Base-by-base conservation (phyloP, 2,113 vertebrate species). In the Chitala chitala region DNA sequence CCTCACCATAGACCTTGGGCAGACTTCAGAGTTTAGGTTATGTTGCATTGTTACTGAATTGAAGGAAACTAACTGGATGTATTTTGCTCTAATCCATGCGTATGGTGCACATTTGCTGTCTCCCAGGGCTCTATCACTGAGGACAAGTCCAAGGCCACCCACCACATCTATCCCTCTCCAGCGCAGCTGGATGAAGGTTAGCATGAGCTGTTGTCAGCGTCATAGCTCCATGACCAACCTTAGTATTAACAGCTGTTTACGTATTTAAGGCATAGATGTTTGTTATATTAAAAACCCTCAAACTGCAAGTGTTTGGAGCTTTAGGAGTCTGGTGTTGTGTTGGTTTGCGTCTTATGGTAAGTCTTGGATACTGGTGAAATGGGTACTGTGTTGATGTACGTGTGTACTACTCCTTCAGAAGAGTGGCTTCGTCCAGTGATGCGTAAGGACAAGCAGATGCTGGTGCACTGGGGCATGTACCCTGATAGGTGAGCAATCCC, bases 361-460 rank as follows among this genome's bases (percentile, higher is more conserved):
- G 7, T 2, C 2, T 10, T 51, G 48, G 38, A 8, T 22, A n/a
- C 9, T 26, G 69, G 22, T 10, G 8, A 22, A 42, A 13, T 20
- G 9, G 1, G 44, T 40, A 7, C n/a, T 50, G 5, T 22, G 46
- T 33, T 24, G 51, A 1, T 10, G 26, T 68, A 31, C 65, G 42
- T 26, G 20, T 75, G 5, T 75, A 2, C 9, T 17, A 31, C 3
- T 64, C 59, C 89, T 90, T 72, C 85, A 98, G 96, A 95, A 75
- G 96, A 98, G 44, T 99, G 96, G 97, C 75, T 98, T 88, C 92
- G 96, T 81, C 96, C 95, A 0, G 92, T 99, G 58, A 90, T 95
- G 92, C 92, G 85, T 50, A 94, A 94, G 73, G 94, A 96, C 81
- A 95, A 93, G 77, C 93, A 96, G 75, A 85, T 98, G 73, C 84